phyloP scores from a whole-genome alignment of 1,140 invertebrate species.

The Drosophila mauritiana region DNA sequence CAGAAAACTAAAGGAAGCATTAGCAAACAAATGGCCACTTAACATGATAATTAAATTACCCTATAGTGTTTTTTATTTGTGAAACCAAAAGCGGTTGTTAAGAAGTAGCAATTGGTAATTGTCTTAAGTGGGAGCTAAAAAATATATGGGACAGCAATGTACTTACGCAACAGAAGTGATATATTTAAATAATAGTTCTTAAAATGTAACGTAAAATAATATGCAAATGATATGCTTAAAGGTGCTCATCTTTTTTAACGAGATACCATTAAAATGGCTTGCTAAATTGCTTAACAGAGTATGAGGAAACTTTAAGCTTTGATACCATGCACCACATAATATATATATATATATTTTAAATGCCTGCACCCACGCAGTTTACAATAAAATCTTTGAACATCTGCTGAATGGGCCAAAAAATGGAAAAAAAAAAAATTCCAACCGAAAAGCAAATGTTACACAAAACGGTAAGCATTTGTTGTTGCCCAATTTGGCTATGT shows the following conservation, averaged over 20 bases:
- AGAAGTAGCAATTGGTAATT: no score
- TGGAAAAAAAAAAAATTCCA: slow-evolving; percentile 2
- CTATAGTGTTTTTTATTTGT: no score
- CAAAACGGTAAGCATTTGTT: slow-evolving; percentile 33
- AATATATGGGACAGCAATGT: no score
- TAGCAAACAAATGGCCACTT: no score
- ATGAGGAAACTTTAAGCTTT: slow-evolving; percentile 2
- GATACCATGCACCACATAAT: slow-evolving; percentile 27
- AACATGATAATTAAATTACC: no score
- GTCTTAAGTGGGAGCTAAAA: no score
- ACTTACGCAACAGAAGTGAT: no score
- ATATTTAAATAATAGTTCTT: no score
- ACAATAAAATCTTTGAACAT: slow-evolving; percentile 25
- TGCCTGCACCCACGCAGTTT: slow-evolving; percentile 20
- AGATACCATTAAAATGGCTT: not conserved
- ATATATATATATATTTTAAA: slow-evolving; percentile 9
- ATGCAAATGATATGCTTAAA: not conserved
- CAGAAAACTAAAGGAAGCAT: no score
- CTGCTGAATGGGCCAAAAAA: slow-evolving; percentile 1
- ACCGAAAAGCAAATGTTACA: slow-evolving; percentile 21
- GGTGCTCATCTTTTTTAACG: not conserved
- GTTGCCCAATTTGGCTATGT: slow-evolving; percentile 37
- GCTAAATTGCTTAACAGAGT: not conserved
- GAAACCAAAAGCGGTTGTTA: no score
- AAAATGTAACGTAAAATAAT: not conserved